Evolutionary conservation across 2,888 invertebrate genomes (phyloP).

Genomic region (Diabrotica balteata): DNA sequence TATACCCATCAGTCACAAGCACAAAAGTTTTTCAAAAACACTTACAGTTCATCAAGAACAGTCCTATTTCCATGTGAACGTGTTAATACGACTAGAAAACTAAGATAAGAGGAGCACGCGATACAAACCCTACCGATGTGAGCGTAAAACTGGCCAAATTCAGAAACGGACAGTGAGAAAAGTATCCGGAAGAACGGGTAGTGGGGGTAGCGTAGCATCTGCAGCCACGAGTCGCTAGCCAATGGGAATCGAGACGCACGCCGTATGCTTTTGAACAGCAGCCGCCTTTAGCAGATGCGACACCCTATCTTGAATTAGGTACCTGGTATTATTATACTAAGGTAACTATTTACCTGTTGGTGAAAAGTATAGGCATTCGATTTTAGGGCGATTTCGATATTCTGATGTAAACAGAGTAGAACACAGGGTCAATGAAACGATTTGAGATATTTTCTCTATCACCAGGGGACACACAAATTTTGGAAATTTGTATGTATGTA

Average conservation of each 20-base stretch:
- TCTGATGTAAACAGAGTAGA: slow-evolving; percentile 12
- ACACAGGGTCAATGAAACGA: slow-evolving; percentile 9
- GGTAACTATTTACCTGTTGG: slow-evolving; percentile 40
- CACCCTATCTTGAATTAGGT: slow-evolving; percentile 47
- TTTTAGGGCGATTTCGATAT: slow-evolving; percentile 11
- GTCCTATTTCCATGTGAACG: slow-evolving; percentile 22
- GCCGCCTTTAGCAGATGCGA: slow-evolving; percentile 52
- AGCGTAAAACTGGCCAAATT: slow-evolving; percentile 42
- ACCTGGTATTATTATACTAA: slow-evolving; percentile 6
- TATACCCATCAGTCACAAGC: slow-evolving; percentile 56
- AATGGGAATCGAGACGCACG: slow-evolving; percentile 65
- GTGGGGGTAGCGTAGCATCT: slow-evolving; percentile 53
- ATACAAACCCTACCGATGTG: slow-evolving; percentile 1
- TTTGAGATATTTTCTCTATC: background rate
- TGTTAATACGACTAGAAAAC: slow-evolving; percentile 12
- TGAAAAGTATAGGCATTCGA: slow-evolving; percentile 11
- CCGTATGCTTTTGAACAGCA: slow-evolving; percentile 65
- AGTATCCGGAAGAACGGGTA: slow-evolving; percentile 42
- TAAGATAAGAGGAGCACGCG: background rate
- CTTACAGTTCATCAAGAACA: slow-evolving; percentile 23
- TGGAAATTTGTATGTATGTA: no score
- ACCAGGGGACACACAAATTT: no score
- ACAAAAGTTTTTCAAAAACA: slow-evolving; percentile 26
- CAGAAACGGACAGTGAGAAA: slow-evolving; percentile 47
- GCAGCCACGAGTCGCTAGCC: slow-evolving; percentile 66